Evolutionary conservation across 2,888 invertebrate genomes (phyloP).

Genomic region (Notocelia uddmanniana): DNA sequence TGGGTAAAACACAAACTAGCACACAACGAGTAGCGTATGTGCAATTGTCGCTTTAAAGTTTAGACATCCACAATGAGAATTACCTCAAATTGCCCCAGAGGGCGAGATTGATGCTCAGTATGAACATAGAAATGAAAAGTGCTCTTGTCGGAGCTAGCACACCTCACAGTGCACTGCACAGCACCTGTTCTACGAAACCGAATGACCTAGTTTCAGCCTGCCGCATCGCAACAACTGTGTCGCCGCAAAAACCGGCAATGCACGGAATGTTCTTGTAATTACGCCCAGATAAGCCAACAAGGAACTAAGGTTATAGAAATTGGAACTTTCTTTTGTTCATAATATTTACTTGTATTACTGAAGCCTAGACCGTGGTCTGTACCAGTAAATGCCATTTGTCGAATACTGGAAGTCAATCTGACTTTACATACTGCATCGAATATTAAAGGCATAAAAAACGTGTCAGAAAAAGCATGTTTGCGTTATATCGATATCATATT

Average conservation of each 20-base stretch:
- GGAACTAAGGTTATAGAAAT: slow-evolving; percentile 29
- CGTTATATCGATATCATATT: too few relatives aligned
- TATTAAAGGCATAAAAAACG: too few relatives aligned
- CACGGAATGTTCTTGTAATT: slow-evolving; percentile 43
- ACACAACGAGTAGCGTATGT: too few relatives aligned
- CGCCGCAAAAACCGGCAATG: slow-evolving; percentile 44
- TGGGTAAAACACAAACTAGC: too few relatives aligned
- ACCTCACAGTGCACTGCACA: slow-evolving; percentile 14
- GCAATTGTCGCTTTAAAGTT: too few relatives aligned
- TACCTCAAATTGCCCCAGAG: not conserved
- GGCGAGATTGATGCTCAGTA: not conserved
- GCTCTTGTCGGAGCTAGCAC: not conserved
- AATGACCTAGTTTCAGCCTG: slow-evolving; percentile 43
- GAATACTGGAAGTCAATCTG: not conserved
- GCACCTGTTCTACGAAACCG: slow-evolving; percentile 44
- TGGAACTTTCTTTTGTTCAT: slow-evolving; percentile 22
- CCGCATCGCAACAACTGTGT: slow-evolving; percentile 46
- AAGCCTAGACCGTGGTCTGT: not conserved
- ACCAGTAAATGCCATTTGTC: not conserved
- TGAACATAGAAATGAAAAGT: slow-evolving; percentile 28
- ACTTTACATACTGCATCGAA: not conserved
- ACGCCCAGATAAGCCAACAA: slow-evolving; percentile 39
- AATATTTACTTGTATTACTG: not conserved
- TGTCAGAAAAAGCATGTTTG: too few relatives aligned
- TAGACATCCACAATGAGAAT: not conserved